phyloP scores from a whole-genome alignment of 2,797 vertebrate species.

The Chaenodraco wilsoni region DNA sequence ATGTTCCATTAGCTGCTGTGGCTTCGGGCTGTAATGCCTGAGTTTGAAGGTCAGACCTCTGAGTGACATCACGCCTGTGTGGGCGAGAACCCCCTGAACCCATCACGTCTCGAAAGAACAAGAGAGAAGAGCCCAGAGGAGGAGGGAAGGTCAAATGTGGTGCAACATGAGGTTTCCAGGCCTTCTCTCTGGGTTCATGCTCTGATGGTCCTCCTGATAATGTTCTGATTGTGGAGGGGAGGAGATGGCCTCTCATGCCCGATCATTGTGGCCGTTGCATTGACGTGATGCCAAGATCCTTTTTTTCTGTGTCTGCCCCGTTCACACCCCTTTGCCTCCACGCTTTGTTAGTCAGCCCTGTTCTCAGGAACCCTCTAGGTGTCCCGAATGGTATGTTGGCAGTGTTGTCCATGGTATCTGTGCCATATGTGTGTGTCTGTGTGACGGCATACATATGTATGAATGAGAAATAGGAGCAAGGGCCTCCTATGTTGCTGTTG shows the following conservation, averaged over 20 bases:
- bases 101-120: slow-evolving; percentile 44
- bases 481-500: slow-evolving; percentile 81
- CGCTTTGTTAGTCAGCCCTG: slow-evolving; percentile 73
- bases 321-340: slow-evolving; percentile 70
- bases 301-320: slow-evolving; percentile 58
- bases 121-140: slow-evolving; percentile 29
- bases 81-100: slow-evolving; percentile 65
- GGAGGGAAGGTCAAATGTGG: slow-evolving; percentile 53
- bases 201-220: slow-evolving; percentile 75
- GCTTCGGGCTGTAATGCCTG: slow-evolving; percentile 57
- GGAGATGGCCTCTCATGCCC: slow-evolving; percentile 72
- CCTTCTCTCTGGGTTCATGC: slow-evolving; percentile 70
- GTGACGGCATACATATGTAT: slow-evolving; percentile 72
- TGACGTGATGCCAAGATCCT: slow-evolving; percentile 79
- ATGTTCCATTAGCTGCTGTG: slow-evolving; percentile 64
- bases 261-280: slow-evolving; percentile 74
- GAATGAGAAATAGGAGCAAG: slow-evolving; percentile 73
- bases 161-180: slow-evolving; percentile 65
- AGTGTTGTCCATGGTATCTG: slow-evolving; percentile 61
- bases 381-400: slow-evolving; percentile 77
- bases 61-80: slow-evolving; percentile 59
- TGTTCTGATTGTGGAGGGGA: slow-evolving; percentile 71
- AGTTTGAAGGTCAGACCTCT: slow-evolving; percentile 65
- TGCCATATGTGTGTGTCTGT: slow-evolving; percentile 70
- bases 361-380: slow-evolving; percentile 84